Conservation (phyloP, 2,888 invertebrate genomes). For the Conus canariensis region DNA sequence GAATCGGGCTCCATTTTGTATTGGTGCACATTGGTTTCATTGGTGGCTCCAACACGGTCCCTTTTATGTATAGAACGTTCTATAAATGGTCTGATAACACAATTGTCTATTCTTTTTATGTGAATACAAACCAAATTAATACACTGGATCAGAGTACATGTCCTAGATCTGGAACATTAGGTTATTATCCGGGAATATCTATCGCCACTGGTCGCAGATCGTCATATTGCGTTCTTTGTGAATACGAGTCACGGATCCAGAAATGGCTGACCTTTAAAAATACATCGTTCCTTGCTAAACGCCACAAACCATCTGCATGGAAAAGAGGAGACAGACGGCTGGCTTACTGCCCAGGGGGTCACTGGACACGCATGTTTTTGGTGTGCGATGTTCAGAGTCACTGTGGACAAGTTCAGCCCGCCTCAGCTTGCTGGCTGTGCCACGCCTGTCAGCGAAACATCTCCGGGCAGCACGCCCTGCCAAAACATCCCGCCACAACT, state of each 20-base stretch:
- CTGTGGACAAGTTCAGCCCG: neutral
- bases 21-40: neutral
- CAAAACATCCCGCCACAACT: neutral
- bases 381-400: neutral
- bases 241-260: neutral
- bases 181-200: neutral
- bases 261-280: neutral
- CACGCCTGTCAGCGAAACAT: too few species aligned
- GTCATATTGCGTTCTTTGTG: neutral
- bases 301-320: neutral
- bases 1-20: too few species aligned
- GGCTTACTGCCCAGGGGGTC: neutral
- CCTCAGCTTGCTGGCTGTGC: neutral
- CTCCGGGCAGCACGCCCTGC: neutral
- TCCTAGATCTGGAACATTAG: too few species aligned
- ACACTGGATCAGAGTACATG: neutral
- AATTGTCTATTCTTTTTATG: neutral
- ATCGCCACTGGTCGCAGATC: too few species aligned
- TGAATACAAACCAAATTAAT: too few species aligned
- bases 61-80: neutral
- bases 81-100: neutral
- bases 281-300: too few species aligned
- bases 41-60: neutral
- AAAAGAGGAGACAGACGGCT: neutral
- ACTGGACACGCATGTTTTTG: neutral